Base-by-base conservation (phyloP, 2,113 vertebrate species). In the Bothrops jararaca region DNA sequence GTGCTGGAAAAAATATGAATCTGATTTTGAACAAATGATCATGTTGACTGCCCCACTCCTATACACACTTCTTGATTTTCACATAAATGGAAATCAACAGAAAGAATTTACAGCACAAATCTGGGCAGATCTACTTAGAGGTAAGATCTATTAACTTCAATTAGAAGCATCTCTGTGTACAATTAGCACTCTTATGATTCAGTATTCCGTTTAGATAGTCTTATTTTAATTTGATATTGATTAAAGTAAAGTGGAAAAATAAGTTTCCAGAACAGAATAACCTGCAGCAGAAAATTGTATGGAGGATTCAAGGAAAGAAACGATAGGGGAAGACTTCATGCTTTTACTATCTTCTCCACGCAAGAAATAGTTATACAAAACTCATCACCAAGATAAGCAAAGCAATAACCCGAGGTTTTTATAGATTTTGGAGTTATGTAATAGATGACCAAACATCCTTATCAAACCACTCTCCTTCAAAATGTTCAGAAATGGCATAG, bases 21-120 rank as follows among this genome's bases (percentile, higher is more conserved):
- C 90, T 93, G 45, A 52, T 95, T 95, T 93, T 92, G 91, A 26
- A 12, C 85, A 89, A 95, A 96, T 95, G 96, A 95, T 96, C 92
- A 92, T 20, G 90, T 95, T 95, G 95, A 95, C 95, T 92, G 9
- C 12, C 11, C 56, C 7, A 1, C 90, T 42, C 90, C 93, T n/a
- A 93, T 94, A 94, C 88, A 48, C 45, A 52, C 48, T 42, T 95
- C 92, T 69, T 87, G 39, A 92, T 90, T 94, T 80, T 95, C 64
- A 91, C 74, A 93, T 92, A 94, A 94, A 89, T 3, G 2, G 11
- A 56, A 92, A 93, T 69, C 88, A 93, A 74, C 0, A 10, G 91
- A 96, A 95, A 42, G 56, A 29, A 13, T 15, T n/a, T 64, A 45
- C 8, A 56, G 29, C 1, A 3, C n/a, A 88, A 56, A 53, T 22